A percentile compares a stretch with the other conserved stretches of the same genome.
Evolutionary conservation across 2,797 vertebrate species (phyloP).

Genomic region (Gorsachius magnificus): DNA sequence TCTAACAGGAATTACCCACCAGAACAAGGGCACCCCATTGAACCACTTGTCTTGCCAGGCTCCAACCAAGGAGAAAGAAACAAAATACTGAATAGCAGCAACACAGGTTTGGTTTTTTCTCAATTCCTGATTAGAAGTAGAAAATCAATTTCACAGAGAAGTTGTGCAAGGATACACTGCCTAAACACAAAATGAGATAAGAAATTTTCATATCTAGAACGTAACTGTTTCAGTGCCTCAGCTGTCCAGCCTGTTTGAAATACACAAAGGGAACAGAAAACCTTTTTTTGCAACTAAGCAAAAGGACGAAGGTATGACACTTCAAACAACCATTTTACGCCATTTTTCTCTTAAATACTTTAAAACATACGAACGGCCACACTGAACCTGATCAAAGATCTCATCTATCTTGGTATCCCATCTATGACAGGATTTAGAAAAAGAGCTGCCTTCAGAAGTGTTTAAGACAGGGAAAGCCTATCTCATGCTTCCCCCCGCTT

Average conservation of each 20-base stretch:
- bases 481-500: neutral
- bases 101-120: neutral
- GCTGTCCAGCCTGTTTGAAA: neutral
- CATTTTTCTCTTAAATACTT: neutral
- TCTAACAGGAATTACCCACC: constrained; percentile 1
- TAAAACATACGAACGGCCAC: neutral
- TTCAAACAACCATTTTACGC: neutral
- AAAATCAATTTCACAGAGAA: neutral
- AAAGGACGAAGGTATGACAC: neutral
- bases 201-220: neutral
- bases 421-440: neutral
- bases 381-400: neutral
- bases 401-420: neutral
- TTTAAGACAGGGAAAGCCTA: neutral
- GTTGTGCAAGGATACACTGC: neutral
- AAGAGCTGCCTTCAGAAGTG: neutral
- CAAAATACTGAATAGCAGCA: neutral
- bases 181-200: neutral
- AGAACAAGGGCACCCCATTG: neutral
- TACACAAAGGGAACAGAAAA: neutral
- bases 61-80: neutral
- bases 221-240: neutral
- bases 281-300: neutral
- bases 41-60: neutral
- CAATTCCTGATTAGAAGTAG: neutral